These are phyloP conservation scores for Montipora capricornis DNA, from an alignment of 64 coral and sea anemone genomes.

Conservation along the genomic window DNA sequence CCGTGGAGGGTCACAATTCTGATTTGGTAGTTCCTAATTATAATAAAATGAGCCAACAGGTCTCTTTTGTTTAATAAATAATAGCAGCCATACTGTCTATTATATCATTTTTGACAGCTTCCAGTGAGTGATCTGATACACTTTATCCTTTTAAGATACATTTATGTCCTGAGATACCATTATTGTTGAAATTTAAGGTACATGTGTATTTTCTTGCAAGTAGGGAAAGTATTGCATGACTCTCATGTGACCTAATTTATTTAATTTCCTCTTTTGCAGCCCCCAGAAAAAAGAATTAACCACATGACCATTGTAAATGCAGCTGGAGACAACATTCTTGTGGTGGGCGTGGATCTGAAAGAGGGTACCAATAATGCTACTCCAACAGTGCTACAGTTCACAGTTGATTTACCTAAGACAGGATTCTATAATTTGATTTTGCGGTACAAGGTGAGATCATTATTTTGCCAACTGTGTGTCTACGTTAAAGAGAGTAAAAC, in stretches of 20 bases:
- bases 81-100: too few relatives aligned
- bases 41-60: too few relatives aligned
- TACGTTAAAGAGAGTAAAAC: too few relatives aligned
- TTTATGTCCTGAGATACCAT: too few relatives aligned
- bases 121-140: too few relatives aligned
- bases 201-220: too few relatives aligned
- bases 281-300: conserved; percentile 67
- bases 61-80: too few relatives aligned
- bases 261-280: conserved; percentile 33
- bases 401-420: conserved; percentile 65
- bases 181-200: too few relatives aligned
- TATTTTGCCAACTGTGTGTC: neutral
- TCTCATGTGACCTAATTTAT: neutral
- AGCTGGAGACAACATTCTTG: conserved; percentile 62
- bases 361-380: conserved; percentile 29
- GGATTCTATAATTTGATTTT: conserved; percentile 61
- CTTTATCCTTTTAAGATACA: too few relatives aligned
- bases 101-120: too few relatives aligned
- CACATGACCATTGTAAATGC: conserved; percentile 32
- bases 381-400: conserved; percentile 65
- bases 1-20: too few relatives aligned
- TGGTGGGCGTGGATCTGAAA: conserved; percentile 66
- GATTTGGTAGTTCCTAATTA: too few relatives aligned
- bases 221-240: neutral
- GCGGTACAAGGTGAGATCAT: conserved; percentile 70